Base-by-base conservation (phyloP, 2,113 vertebrate species). In the Meriones unguiculatus region DNA sequence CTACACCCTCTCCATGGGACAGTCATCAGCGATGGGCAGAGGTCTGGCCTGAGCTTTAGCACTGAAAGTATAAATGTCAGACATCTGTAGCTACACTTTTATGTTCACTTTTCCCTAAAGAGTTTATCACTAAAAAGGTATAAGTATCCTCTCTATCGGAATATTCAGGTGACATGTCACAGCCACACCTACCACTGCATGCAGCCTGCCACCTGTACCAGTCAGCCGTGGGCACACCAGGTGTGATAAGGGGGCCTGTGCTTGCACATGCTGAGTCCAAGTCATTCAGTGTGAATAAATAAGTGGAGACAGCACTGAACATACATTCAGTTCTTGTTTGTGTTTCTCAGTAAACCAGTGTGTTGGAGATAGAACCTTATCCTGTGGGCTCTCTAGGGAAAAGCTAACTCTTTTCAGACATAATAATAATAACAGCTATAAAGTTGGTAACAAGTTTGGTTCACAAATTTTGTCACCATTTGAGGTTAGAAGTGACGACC, bases 361-460 rank as follows among this genome's bases (percentile, higher is more conserved):
- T 70, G 46, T 46, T 77, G 30, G 57, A 30, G 57, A 84, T 18
- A 11, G 78, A 89, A 62, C 67, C 54, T 86, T 25, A 65, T 15
- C 12, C 32, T 20, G 0, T 0, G 92, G 41, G n/a, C n/a, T 65
- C 1, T 64, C 50, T 62, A 2, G 15, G 1, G 4, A 5, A 17
- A 7, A 50, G 32, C 30, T 0, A 73, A 59, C 14, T 54, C 25
- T 89, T 86, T 91, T 28, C 25, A 54, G 14, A 69, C 14, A 78
- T 72, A 57, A 77, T 64, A 78, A 94, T 64, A 94, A 50, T 67
- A 93, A 62, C 4, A 87, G 32, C 94, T 81, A 59, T 75, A 90
- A 95, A 86, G 57, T 78, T 84, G 80, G 10, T 73, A 93, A 82
- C 2, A 22, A 75, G 38, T 41, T 93, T 57, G 20, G 80, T 90